Base-by-base conservation (phyloP, 2,797 vertebrate genomes). In the Manis javanica region DNA sequence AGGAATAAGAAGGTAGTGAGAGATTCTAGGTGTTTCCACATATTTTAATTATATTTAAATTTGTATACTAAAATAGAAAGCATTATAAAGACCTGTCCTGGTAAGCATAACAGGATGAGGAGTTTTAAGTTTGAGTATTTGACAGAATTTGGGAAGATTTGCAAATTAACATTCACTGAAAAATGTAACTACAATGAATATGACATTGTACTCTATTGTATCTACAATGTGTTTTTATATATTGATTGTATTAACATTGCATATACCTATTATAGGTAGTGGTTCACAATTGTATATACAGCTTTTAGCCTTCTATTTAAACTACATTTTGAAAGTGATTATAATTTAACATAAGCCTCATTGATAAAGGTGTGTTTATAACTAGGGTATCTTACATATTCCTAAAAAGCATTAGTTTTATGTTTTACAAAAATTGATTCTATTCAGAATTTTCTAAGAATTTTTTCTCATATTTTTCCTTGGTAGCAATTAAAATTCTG, bases 301-400 rank as follows among this genome's bases (percentile, higher is more conserved):
- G 37, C 49, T 66, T 95, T 94, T n/a, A 42, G 92, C 39, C 87
- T 91, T 94, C 5, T 89, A 18, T 53, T 95, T 75, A 78, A 87
- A 74, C 16, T 55, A 0, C 68, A 23, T 95, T 98, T 98, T 66
- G 59, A 82, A 83, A 78, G 26, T 74, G 19, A 39, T 31, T 96
- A 13, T 91, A 94, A 91, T 63, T 71, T 96, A 51, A 64, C 19
- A 31, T 81, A 85, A 64, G 39, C 55, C 31, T 93, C 49, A 31
- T 72, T 96, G 57, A 85, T 96, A 97, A 87, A 96, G 88, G 63
- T 88, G 0, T 1, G 31, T 96, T 75, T 96, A 72, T 96, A 94
- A 87, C 66, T 95, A 94, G 14, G 3, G 23, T 93, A 75, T 23
- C 2, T 13, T 88, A 1, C 77, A n/a, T 29, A 34, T 46, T 68